A percentile compares a stretch with the other conserved stretches of the same genome.
Evolutionary conservation across 2,888 invertebrate genomes (phyloP).

Genomic region (Ophion costatus): DNA sequence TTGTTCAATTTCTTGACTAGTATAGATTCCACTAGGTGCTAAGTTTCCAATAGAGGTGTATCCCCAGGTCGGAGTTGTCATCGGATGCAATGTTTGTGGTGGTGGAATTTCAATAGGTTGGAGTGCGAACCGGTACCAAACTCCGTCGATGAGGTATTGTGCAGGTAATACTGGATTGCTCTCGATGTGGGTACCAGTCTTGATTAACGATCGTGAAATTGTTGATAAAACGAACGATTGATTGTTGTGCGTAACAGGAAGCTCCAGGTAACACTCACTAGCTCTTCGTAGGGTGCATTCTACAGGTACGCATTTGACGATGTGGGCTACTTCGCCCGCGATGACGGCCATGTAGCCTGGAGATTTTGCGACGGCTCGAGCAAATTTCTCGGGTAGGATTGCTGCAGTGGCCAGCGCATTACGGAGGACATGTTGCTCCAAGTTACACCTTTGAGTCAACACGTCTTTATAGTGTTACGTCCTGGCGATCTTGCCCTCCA

Average conservation of each 20-base stretch:
- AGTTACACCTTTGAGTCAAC: conserved; percentile 14
- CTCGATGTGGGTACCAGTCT: too few relatives aligned
- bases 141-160: conserved; percentile 34
- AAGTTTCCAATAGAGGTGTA: conserved; percentile 3
- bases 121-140: conserved; percentile 19
- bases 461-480: conserved; percentile 30
- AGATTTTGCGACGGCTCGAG: conserved; percentile 67
- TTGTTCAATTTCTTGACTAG: conserved; percentile 8
- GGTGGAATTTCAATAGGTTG: background rate
- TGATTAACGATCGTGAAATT: conserved; percentile 27
- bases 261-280: conserved; percentile 67
- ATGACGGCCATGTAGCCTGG: conserved; percentile 70
- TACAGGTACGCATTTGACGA: conserved; percentile 54
- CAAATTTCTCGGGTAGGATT: conserved; percentile 68
- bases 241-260: conserved; percentile 65
- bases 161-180: too few relatives aligned
- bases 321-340: conserved; percentile 71
- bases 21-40: conserved; percentile 18
- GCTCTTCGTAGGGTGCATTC: conserved; percentile 61
- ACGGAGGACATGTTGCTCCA: conserved; percentile 14
- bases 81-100: conserved; percentile 4
- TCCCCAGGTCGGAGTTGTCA: background rate
- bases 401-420: conserved; percentile 50
- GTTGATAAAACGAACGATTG: conserved; percentile 25
- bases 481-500: too few relatives aligned